Percentiles rank a stretch among this genome's conserved stretches.
Conservation (phyloP, 2,888 invertebrate species). For the Oscheius myriophilus region DNA sequence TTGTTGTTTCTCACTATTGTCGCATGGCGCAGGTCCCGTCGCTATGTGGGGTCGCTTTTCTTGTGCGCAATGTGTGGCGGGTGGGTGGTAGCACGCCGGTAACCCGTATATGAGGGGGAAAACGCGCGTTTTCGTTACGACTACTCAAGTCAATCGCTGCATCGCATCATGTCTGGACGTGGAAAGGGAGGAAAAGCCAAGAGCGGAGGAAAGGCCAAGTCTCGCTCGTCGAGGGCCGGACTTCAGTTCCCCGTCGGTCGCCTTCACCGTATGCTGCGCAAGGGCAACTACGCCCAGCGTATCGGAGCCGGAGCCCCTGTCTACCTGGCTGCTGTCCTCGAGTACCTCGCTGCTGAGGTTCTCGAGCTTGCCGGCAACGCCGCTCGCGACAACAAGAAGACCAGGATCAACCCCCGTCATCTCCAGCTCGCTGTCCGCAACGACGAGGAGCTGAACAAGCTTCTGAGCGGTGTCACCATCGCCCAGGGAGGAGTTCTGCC, state of each 20-base stretch:
- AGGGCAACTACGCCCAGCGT: conserved; percentile 66
- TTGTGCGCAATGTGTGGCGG: too few relatives aligned
- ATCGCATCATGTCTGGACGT: conserved; percentile 26
- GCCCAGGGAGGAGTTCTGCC: conserved; percentile 84
- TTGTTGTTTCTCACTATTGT: too few relatives aligned
- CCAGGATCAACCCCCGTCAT: conserved; percentile 72
- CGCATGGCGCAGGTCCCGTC: too few relatives aligned
- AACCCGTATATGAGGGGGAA: too few relatives aligned
- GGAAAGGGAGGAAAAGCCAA: conserved; percentile 76
- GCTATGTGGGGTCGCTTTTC: too few relatives aligned
- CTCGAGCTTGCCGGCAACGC: conserved; percentile 70
- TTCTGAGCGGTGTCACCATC: conserved; percentile 79
- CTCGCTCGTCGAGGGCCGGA: conserved; percentile 66
- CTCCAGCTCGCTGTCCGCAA: conserved; percentile 67
- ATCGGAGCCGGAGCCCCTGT: conserved; percentile 68
- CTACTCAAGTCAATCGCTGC: too few relatives aligned
- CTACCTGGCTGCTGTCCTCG: conserved; percentile 66
- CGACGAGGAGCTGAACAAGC: conserved; percentile 69
- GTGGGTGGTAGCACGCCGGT: too few relatives aligned
- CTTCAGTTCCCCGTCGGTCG: conserved; percentile 70
- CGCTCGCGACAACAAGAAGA: conserved; percentile 74
- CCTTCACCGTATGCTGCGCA: conserved; percentile 67
- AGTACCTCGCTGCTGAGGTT: conserved; percentile 67
- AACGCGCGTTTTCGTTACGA: too few relatives aligned
- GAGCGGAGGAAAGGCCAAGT: conserved; percentile 60